Conservation (phyloP, 2,888 invertebrate genomes). For the Pseudococcus viburni region DNA sequence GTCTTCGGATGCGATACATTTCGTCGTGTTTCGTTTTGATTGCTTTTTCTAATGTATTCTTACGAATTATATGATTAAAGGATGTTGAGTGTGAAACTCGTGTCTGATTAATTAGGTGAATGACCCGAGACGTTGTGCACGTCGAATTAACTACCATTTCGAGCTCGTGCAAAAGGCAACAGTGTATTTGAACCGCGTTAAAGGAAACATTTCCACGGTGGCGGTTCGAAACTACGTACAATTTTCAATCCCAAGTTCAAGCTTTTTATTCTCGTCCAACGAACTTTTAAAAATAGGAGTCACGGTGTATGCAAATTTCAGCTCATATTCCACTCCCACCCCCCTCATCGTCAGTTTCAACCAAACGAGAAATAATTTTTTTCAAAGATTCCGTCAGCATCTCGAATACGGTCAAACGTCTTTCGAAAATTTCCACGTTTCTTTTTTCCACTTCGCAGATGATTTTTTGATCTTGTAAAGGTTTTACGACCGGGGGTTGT, state of each 20-base stretch:
- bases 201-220: background rate
- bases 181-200: background rate
- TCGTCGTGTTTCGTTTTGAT: constrained; percentile 28
- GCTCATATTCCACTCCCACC: too few relatives aligned
- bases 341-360: too few relatives aligned
- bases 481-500: constrained; percentile 5
- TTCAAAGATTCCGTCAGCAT: background rate
- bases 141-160: background rate
- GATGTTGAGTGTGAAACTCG: constrained; percentile 19
- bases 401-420: constrained; percentile 26
- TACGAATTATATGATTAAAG: constrained; percentile 4
- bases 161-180: background rate
- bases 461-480: constrained; percentile 36
- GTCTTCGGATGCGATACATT: background rate
- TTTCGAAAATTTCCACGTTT: background rate
- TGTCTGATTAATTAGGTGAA: constrained; percentile 42
- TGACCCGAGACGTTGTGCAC: background rate
- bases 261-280: too few relatives aligned
- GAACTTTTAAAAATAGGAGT: too few relatives aligned
- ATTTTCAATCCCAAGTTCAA: too few relatives aligned
- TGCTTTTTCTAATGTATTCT: constrained; percentile 45
- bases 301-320: too few relatives aligned
- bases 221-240: background rate
- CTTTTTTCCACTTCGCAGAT: constrained; percentile 23
- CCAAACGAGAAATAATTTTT: background rate